These are phyloP conservation scores for Drosophila burlai DNA, from an alignment of 1,140 invertebrate species.

Conservation along the genomic window DNA sequence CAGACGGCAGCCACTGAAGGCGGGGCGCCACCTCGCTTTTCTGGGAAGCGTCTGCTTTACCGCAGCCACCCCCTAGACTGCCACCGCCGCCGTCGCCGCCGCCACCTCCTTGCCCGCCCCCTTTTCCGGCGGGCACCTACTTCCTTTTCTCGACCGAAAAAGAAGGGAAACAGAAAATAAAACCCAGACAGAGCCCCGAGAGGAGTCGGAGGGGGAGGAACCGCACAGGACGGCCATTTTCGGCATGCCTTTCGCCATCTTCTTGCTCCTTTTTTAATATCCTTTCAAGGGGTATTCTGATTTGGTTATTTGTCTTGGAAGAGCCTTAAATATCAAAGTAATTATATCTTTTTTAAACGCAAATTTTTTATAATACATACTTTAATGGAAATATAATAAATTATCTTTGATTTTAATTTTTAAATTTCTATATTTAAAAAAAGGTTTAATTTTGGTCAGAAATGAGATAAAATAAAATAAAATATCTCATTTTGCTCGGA, in stretches of 20 bases:
- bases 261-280: slow-evolving; percentile 18
- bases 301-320: rapidly evolving
- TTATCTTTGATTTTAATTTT: not conserved
- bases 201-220: slow-evolving; percentile 9
- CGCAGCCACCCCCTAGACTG: slow-evolving; percentile 25
- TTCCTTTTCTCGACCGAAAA: slow-evolving; percentile 64
- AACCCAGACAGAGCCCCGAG: slow-evolving; percentile 61
- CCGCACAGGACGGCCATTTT: slow-evolving; percentile 23
- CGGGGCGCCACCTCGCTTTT: slow-evolving; percentile 9
- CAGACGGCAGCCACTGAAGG: slow-evolving; percentile 20
- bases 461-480: no score
- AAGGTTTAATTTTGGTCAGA: no score
- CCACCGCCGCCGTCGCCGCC: not conserved
- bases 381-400: not conserved
- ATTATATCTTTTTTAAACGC: rapidly evolving
- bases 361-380: not conserved
- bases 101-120: slow-evolving; percentile 1
- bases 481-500: no score
- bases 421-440: no score
- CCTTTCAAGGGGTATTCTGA: not conserved
- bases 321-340: rapidly evolving
- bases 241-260: slow-evolving; percentile 10
- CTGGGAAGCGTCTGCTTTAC: slow-evolving; percentile 44
- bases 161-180: slow-evolving; percentile 39
- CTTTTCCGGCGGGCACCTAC: slow-evolving; percentile 63